Conservation (phyloP, 2,888 invertebrate species). For the Gastrophysa polygoni region DNA sequence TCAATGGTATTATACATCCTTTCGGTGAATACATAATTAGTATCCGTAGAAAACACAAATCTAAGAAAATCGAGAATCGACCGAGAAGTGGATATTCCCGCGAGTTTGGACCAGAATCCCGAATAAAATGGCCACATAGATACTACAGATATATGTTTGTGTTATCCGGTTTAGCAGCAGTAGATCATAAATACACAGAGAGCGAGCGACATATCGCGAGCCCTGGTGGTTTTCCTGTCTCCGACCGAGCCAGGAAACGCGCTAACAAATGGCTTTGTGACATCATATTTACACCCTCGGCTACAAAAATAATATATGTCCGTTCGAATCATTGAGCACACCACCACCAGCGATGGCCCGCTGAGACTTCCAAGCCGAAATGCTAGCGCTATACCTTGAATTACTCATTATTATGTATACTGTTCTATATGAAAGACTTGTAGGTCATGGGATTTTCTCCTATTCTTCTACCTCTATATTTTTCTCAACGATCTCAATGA, state of each 20-base stretch:
- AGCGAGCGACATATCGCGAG: slow-evolving; percentile 58
- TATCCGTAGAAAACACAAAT: no score
- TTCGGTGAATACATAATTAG: no score
- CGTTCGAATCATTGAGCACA: slow-evolving; percentile 59
- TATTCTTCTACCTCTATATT: no score
- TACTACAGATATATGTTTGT: slow-evolving; percentile 16
- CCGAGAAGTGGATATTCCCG: no score
- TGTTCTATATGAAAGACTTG: no score
- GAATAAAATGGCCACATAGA: no score
- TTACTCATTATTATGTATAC: neutral
- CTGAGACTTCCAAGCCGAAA: slow-evolving; percentile 40
- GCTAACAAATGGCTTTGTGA: slow-evolving; percentile 59
- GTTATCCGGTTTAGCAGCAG: slow-evolving; percentile 25
- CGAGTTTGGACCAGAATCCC: no score
- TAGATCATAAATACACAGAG: slow-evolving; percentile 50
- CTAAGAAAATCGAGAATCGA: no score
- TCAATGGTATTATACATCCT: no score
- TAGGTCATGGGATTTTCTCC: no score
- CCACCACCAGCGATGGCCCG: slow-evolving; percentile 48
- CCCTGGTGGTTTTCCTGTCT: slow-evolving; percentile 57
- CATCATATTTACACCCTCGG: slow-evolving; percentile 59
- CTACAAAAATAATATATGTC: slow-evolving; percentile 60
- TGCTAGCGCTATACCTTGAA: neutral
- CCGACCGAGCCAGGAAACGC: slow-evolving; percentile 54
- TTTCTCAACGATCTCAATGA: no score